Percentiles rank a stretch among this genome's conserved stretches.
Evolutionary conservation across 2,888 invertebrate genomes (phyloP).

Genomic region (Lordiphosa andalusiaca): DNA sequence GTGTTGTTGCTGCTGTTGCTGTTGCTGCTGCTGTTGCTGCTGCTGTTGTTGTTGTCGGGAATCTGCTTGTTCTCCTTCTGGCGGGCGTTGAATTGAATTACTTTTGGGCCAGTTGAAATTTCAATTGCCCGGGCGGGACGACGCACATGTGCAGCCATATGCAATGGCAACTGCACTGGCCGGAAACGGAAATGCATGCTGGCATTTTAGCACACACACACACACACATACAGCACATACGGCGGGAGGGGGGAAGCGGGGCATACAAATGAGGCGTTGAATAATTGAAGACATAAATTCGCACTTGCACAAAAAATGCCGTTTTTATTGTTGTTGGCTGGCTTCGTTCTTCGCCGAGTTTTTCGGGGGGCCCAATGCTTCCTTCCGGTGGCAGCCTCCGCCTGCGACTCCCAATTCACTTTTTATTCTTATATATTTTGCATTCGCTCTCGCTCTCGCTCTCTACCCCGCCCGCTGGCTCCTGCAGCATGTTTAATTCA

Average conservation of each 20-base stretch:
- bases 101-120: conserved; percentile 73
- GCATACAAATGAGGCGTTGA: conserved; percentile 75
- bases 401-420: conserved; percentile 44
- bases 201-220: conserved; percentile 62
- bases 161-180: conserved; percentile 54
- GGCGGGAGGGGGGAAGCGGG: conserved; percentile 19
- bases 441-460: conserved; percentile 18
- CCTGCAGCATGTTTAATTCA: conserved; percentile 72
- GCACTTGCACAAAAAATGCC: conserved; percentile 58
- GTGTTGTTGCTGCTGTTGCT: conserved; percentile 50
- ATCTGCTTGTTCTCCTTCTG: conserved; percentile 13
- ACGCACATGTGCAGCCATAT: conserved; percentile 61
- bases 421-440: conserved; percentile 47
- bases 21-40: conserved; percentile 48
- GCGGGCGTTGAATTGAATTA: conserved; percentile 75
- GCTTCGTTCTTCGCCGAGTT: conserved; percentile 15
- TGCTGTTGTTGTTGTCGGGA: conserved; percentile 30
- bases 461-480: conserved; percentile 7
- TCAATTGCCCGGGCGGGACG: conserved; percentile 56
- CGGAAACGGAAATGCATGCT: conserved; percentile 76
- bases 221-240: conserved; percentile 15
- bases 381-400: conserved; percentile 44
- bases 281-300: conserved; percentile 76
- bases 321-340: conserved; percentile 45
- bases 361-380: conserved; percentile 42